Evolutionary conservation across 2,797 vertebrate species (phyloP), one percentile per base, ranked within the genome.

Genomic region (Lycodopsis pacificus): DNA sequence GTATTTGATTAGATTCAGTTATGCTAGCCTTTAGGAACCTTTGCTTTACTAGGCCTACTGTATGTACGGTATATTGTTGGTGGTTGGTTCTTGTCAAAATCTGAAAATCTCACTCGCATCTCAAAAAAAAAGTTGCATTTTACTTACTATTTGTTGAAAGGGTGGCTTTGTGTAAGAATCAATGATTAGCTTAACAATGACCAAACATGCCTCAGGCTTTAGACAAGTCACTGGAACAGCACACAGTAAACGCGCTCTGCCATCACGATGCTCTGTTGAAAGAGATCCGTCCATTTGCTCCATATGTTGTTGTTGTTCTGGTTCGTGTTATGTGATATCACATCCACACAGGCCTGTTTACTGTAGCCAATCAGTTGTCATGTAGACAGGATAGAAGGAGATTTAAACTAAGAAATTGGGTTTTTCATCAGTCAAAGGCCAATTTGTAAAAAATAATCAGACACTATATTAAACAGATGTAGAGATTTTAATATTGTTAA

Each of bases 171-270:
- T 57, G 25, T 53, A 17, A 34, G 2, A 61, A 80, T 89, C 69
- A 88, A 82, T 77, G 57, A 87, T 88, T 85, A 86, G 62, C 71
- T 82, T 20, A 65, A 65, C 51, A 1, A n/a, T 48, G 53, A 22
- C 13, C 61, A 65, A 79, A 82, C 68, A 69, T 14, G 68, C 84
- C 82, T 0, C 2, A 59, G 65, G 79, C 51, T 68, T 70, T 0
- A 0, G 13, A 66, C 10, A 25, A 77, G 66, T 72, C 71, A 81
- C 2, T 77, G 75, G 66, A 82, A 46, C 78, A 42, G 70, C 80
- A 66, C 48, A 13, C 27, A 20, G 20, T 27, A 3, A 75, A 64
- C 19, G 12, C 12, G 11, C 66, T 56, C 38, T 5, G 38, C 13
- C n/a, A 22, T 53, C 32, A 67, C 5, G 48, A 53, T 19, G 51